Percentiles rank a stretch among this genome's conserved stretches.
Conservation (phyloP, 2,797 vertebrate genomes). For the Hapalemur alaotrensis region DNA sequence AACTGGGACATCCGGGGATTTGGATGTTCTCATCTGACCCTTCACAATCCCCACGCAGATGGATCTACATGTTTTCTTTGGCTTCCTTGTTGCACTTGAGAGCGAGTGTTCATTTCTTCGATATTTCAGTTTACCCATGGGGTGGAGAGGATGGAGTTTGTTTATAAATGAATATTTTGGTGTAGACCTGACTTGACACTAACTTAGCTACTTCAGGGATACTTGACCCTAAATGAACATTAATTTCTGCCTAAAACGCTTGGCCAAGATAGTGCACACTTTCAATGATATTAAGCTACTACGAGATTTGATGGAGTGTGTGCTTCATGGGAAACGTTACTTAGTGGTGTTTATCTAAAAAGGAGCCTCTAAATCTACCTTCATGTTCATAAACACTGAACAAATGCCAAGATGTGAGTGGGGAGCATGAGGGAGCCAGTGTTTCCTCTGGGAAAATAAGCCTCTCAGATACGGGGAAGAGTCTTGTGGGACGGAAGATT, state of each 20-base stretch:
- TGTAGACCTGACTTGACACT: slow-evolving; percentile 51
- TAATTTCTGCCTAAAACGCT: background rate
- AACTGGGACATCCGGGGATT: background rate
- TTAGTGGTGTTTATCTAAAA: slow-evolving; percentile 20
- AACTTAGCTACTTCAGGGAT: slow-evolving; percentile 19
- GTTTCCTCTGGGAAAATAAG: background rate
- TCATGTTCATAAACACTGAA: background rate
- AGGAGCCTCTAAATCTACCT: background rate
- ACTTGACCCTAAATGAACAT: slow-evolving; percentile 2
- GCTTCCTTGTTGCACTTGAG: background rate
- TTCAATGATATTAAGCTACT: background rate
- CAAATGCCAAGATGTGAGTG: background rate
- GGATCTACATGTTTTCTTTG: slow-evolving; percentile 50
- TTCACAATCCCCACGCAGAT: slow-evolving; percentile 49
- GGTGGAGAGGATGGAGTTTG: background rate
- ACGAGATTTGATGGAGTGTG: background rate
- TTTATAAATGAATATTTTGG: slow-evolving; percentile 55
- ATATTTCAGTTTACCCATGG: slow-evolving; percentile 30
- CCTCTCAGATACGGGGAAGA: background rate
- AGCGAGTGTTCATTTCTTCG: slow-evolving; percentile 42
- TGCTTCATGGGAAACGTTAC: background rate
- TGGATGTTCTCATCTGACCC: slow-evolving; percentile 55
- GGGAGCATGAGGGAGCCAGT: accelerated
- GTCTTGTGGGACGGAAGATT: background rate
- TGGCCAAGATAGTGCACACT: background rate